A percentile compares a stretch with the other conserved stretches of the same genome.
Conservation (phyloP, 2,888 invertebrate genomes). For the Eilema sororculum region DNA sequence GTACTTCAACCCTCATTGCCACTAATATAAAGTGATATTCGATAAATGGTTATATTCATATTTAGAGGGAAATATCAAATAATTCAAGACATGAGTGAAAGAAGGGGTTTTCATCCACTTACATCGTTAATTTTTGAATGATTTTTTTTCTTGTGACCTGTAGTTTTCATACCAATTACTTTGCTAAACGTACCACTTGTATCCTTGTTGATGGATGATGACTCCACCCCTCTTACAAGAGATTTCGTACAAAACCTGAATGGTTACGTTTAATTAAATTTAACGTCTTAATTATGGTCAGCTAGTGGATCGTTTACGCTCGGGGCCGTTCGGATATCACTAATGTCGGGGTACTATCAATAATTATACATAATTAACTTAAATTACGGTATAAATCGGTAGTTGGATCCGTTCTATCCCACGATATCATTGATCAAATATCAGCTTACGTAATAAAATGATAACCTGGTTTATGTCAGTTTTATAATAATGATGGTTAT, state of each 20-base stretch:
- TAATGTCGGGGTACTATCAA: slow-evolving; percentile 62
- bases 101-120: too few relatives aligned
- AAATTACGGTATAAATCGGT: slow-evolving; percentile 57
- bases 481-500: slow-evolving; percentile 43
- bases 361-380: slow-evolving; percentile 65
- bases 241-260: slow-evolving; percentile 47
- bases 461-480: slow-evolving; percentile 41
- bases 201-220: neutral
- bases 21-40: neutral
- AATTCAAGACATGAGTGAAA: too few relatives aligned
- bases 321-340: slow-evolving; percentile 61
- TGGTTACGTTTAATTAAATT: slow-evolving; percentile 65
- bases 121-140: too few relatives aligned
- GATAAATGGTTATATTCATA: neutral
- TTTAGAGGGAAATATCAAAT: too few relatives aligned
- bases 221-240: neutral
- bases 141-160: neutral
- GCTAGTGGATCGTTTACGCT: slow-evolving; percentile 60
- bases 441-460: slow-evolving; percentile 35
- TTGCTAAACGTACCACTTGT: neutral
- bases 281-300: slow-evolving; percentile 69
- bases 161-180: neutral
- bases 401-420: slow-evolving; percentile 33
- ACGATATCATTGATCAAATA: slow-evolving; percentile 42
- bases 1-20: too few relatives aligned